A percentile compares a stretch with the other conserved stretches of the same genome.
These are phyloP conservation scores for Apomyelois bistriatella DNA, from an alignment of 2,888 invertebrate species.

Conservation along the genomic window DNA sequence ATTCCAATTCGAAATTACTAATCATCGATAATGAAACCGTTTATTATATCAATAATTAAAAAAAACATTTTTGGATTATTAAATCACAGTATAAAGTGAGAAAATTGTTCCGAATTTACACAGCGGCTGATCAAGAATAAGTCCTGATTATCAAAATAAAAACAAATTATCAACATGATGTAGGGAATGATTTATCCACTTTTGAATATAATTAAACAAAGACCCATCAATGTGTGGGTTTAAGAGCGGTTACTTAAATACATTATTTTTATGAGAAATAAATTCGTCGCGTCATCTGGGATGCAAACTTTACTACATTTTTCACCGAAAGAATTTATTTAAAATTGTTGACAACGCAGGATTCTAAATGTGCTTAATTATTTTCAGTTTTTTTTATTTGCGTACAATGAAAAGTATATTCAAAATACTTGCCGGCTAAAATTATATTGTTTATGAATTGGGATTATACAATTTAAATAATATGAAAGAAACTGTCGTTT, in stretches of 20 bases:
- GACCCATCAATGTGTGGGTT: too few relatives aligned
- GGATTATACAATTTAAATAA: too few relatives aligned
- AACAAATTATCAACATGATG: not conserved
- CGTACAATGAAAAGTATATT: too few relatives aligned
- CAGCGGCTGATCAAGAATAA: not conserved
- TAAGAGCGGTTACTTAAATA: not conserved
- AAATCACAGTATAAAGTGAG: too few relatives aligned
- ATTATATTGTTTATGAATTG: too few relatives aligned
- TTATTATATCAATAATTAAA: too few relatives aligned
- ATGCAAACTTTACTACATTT: not conserved
- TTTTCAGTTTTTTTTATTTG: not conserved
- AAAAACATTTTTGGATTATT: too few relatives aligned
- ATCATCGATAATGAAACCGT: too few relatives aligned
- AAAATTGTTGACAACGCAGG: not conserved
- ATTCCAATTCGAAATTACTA: too few relatives aligned
- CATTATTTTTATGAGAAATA: conserved; percentile 4
- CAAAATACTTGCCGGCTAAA: too few relatives aligned
- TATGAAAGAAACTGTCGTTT: too few relatives aligned
- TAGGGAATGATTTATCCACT: conserved; percentile 3
- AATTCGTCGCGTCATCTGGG: conserved; percentile 9
- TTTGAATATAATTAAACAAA: not conserved
- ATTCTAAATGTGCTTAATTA: not conserved
- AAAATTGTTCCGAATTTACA: not conserved
- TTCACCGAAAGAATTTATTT: not conserved
- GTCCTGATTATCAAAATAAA: not conserved